A percentile compares a stretch with the other conserved stretches of the same genome.
These are phyloP conservation scores for Irena cyanogastra DNA, from an alignment of 2,113 vertebrate species.

Conservation along the genomic window DNA sequence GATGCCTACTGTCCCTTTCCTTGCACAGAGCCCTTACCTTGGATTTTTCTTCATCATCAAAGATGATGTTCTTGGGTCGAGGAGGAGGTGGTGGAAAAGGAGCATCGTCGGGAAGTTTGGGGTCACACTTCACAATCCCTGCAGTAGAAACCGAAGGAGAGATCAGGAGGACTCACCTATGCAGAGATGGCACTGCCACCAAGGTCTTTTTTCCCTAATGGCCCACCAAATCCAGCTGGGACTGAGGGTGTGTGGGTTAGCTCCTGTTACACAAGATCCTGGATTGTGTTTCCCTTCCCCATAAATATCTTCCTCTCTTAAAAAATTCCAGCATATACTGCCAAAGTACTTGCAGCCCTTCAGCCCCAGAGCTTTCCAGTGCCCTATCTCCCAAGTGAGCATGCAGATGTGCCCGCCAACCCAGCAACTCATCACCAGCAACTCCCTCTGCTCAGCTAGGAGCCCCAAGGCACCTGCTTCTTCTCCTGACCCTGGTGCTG, in stretches of 20 bases:
- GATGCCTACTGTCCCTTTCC: not conserved
- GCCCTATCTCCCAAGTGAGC: not conserved
- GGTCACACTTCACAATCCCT: conserved; percentile 95
- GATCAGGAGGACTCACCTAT: not conserved
- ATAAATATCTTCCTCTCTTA: not conserved
- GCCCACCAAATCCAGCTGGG: not conserved
- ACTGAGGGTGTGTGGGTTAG: not conserved
- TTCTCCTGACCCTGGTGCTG: not conserved
- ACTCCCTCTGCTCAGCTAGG: not conserved
- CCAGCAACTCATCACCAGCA: not conserved
- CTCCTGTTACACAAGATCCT: not conserved
- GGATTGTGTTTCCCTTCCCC: not conserved
- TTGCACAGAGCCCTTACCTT: conserved; percentile 79
- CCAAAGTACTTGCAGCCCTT: not conserved
- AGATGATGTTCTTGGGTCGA: conserved; percentile 86
- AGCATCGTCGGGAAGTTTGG: conserved; percentile 83
- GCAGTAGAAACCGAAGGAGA: not conserved
- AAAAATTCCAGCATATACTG: not conserved
- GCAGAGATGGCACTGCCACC: not conserved
- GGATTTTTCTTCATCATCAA: conserved; percentile 97
- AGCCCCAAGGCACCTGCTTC: not conserved
- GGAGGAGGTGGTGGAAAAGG: conserved; percentile 79
- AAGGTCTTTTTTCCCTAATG: not conserved
- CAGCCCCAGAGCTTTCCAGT: not conserved
- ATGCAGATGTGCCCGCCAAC: not conserved